phyloP scores from a whole-genome alignment of 2,113 vertebrate species.

The Gavia stellata region DNA sequence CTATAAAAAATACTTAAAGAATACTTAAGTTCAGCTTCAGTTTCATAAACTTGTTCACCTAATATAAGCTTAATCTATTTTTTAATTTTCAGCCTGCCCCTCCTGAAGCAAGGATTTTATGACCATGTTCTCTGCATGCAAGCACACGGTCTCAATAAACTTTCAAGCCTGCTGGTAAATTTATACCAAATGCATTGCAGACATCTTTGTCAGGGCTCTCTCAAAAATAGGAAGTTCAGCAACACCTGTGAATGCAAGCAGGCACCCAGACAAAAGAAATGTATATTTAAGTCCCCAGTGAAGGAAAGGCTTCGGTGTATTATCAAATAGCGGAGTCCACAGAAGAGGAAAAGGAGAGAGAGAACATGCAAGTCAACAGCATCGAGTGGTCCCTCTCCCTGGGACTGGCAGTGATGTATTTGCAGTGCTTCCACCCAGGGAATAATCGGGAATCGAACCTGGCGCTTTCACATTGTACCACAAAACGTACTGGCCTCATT shows the following conservation, averaged over 20 bases:
- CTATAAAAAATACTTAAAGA: not conserved
- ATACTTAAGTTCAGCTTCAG: not conserved
- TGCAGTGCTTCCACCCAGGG: not conserved
- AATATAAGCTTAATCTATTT: not conserved
- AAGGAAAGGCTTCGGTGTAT: not conserved
- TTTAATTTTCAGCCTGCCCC: not conserved
- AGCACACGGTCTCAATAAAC: conserved; percentile 8
- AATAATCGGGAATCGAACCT: not conserved
- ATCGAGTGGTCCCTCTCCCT: not conserved
- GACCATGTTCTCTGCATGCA: not conserved
- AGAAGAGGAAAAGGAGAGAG: not conserved
- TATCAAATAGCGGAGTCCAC: not conserved
- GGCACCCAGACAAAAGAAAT: not conserved
- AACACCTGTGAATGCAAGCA: not conserved
- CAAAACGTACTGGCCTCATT: not conserved
- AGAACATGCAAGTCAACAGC: not conserved
- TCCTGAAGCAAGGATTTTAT: not conserved
- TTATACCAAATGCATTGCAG: not conserved
- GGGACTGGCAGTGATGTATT: not conserved
- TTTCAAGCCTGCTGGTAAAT: not conserved
- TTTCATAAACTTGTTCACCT: not conserved
- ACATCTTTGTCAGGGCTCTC: not conserved
- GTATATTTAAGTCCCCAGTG: not conserved
- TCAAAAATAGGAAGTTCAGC: not conserved
- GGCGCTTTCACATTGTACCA: not conserved